Base-by-base conservation (phyloP, 2,113 vertebrate genomes). In the Uria aalge region DNA sequence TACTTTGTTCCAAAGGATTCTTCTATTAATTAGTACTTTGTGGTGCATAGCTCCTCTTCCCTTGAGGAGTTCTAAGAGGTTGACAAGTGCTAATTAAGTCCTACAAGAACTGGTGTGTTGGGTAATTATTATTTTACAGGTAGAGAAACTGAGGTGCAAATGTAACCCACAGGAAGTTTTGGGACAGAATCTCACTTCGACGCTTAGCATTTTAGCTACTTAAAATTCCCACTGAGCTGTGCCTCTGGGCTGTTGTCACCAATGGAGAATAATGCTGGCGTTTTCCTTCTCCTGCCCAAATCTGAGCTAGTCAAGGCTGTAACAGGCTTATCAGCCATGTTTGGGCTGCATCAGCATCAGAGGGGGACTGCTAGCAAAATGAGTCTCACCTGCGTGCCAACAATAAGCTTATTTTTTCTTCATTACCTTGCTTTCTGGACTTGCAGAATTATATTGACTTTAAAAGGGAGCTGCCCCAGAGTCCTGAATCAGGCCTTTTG, bases 81-180 rank as follows among this genome's bases (percentile, higher is more conserved):
- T 97, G 96, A 94, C 97, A 97, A 97, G 95, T 95, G 92, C 95
- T 96, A 97, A 97, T 96, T 96, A 94, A 96, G 91, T 94, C 95
- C 95, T 96, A 94, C 97, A 97, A 94, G 92, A 94, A 84, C 88
- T 72, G 94, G 95, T 96, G 79, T 89, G 95, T 89, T 81, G 91
- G 88, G 91, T 94, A 96, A 97, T 96, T 96, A 96, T 96, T 96
- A 95, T 97, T 97, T 97, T 96, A 96, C 92, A 97, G 96, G 96
- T 97, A 74, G 90, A 96, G 93, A 96, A 96, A 93, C 92, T 94
- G 55, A 95, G 96, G 96, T 96, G 96, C 96, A 93, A 88, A 93
- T 88, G 93, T 88, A 96, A 97, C 94, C 96, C 94, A 95, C 82
- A 94, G 95, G 95, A 96, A 94, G 90, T 95, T 96, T 90, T 82